Percentiles rank a stretch among this genome's conserved stretches.
These are phyloP conservation scores for Asbolus verrucosus DNA, from an alignment of 1,140 invertebrate species.

Conservation along the genomic window DNA sequence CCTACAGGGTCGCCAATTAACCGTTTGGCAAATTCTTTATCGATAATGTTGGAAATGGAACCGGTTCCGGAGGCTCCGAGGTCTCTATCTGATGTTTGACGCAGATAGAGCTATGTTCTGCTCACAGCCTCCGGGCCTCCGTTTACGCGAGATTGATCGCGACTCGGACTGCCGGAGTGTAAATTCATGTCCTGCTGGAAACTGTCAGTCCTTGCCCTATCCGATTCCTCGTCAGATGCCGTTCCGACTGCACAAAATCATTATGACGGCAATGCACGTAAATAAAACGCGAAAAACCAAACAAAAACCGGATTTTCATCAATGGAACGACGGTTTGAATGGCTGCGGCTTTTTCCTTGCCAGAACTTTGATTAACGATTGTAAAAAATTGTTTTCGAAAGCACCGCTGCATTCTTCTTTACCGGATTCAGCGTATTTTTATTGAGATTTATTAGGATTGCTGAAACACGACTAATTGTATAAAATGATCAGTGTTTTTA, in stretches of 20 bases:
- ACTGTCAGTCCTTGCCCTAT: constrained; percentile 16
- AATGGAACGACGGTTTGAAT: constrained; percentile 13
- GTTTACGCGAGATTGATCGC: constrained; percentile 47
- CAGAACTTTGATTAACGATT: constrained; percentile 22
- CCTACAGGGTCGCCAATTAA: background rate
- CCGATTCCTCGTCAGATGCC: constrained; percentile 15
- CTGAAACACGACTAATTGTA: constrained; percentile 16
- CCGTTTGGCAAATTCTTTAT: constrained; percentile 16
- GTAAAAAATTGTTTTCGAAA: constrained; percentile 26
- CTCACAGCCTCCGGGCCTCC: constrained; percentile 29
- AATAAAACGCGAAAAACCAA: constrained; percentile 5
- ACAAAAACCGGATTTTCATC: constrained; percentile 27
- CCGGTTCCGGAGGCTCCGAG: constrained; percentile 1
- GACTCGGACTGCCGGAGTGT: constrained; percentile 44
- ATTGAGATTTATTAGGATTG: constrained; percentile 24
- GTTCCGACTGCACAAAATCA: constrained; percentile 24
- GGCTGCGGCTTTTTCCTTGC: constrained; percentile 11
- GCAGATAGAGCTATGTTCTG: constrained; percentile 36
- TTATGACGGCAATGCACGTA: constrained; percentile 9
- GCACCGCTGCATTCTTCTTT: constrained; percentile 20
- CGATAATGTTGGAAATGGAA: constrained; percentile 3
- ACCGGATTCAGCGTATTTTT: background rate
- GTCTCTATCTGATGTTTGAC: constrained; percentile 29
- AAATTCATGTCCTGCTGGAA: constrained; percentile 46
- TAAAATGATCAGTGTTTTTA: background rate